Conservation (phyloP, 1,140 invertebrate species). For the Anastatus disparis region DNA sequence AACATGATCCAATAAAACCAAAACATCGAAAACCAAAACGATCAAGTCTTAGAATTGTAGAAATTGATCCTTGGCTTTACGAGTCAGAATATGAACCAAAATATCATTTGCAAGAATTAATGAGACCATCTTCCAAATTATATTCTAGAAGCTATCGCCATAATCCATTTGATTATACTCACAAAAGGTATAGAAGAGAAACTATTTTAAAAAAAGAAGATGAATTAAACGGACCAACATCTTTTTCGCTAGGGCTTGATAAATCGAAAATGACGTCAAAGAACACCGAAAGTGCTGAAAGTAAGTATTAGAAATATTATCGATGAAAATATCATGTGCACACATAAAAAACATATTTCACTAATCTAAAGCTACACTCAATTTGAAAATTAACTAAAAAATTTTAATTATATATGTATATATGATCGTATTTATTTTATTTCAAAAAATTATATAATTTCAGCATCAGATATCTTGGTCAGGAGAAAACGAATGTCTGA, state of each 20-base stretch:
- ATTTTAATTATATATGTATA: too few relatives aligned
- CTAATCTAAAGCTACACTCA: too few relatives aligned
- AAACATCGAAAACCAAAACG: conserved; percentile 14
- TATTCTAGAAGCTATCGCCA: not conserved
- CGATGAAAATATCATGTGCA: too few relatives aligned
- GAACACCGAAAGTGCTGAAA: not conserved
- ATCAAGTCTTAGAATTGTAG: conserved; percentile 30
- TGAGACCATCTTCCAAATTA: not conserved
- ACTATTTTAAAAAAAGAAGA: not conserved
- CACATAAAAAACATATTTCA: too few relatives aligned
- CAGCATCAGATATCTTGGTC: not conserved
- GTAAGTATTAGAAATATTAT: conserved; percentile 15
- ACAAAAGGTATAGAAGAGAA: conserved; percentile 20
- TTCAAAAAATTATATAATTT: conserved; percentile 10
- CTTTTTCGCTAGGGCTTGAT: conserved; percentile 1
- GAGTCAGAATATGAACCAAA: conserved; percentile 32
- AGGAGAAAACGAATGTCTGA: conserved; percentile 16
- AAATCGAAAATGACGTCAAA: not conserved
- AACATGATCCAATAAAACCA: not conserved
- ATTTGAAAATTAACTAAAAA: too few relatives aligned
- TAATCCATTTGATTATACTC: not conserved
- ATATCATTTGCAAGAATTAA: conserved; percentile 31
- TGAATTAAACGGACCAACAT: not conserved
- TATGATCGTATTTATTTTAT: too few relatives aligned
- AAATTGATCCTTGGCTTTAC: conserved; percentile 44